phyloP scores from a whole-genome alignment of 2,888 invertebrate genomes.

The Brachypalpus laphriformis region DNA sequence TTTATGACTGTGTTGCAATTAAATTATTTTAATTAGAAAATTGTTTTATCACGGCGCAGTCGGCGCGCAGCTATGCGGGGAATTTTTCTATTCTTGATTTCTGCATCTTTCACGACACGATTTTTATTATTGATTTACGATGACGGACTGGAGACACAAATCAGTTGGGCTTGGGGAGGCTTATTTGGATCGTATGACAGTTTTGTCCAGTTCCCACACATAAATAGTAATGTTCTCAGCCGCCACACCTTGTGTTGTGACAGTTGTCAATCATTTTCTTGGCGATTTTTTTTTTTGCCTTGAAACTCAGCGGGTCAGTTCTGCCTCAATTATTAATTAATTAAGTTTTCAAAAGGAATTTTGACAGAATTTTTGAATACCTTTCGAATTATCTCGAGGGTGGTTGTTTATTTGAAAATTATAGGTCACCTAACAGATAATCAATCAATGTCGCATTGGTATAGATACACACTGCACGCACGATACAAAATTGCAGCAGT shows the following conservation, averaged over 20 bases:
- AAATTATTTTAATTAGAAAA: constrained; percentile 71
- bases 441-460: constrained; percentile 66
- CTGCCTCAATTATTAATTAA: constrained; percentile 21
- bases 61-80: constrained; percentile 13
- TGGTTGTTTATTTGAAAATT: constrained; percentile 61
- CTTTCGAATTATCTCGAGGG: constrained; percentile 47
- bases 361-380: constrained; percentile 12
- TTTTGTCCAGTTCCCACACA: constrained; percentile 50
- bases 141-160: constrained; percentile 48
- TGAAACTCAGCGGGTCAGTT: not conserved
- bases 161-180: constrained; percentile 42
- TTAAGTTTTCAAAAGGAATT: not conserved
- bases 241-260: constrained; percentile 61
- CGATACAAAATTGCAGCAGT: constrained; percentile 30
- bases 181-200: constrained; percentile 44
- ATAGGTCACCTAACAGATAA: constrained; percentile 51
- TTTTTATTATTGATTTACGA: constrained; percentile 64
- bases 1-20: constrained; percentile 41
- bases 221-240: not conserved
- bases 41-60: constrained; percentile 43
- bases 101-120: constrained; percentile 39
- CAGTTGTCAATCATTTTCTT: constrained; percentile 55
- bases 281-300: not conserved
- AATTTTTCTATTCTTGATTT: not conserved
- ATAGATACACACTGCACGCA: not conserved